A percentile compares a stretch with the other conserved stretches of the same genome.
Conservation (phyloP, 2,888 invertebrate species). For the Cactoblastis cactorum region DNA sequence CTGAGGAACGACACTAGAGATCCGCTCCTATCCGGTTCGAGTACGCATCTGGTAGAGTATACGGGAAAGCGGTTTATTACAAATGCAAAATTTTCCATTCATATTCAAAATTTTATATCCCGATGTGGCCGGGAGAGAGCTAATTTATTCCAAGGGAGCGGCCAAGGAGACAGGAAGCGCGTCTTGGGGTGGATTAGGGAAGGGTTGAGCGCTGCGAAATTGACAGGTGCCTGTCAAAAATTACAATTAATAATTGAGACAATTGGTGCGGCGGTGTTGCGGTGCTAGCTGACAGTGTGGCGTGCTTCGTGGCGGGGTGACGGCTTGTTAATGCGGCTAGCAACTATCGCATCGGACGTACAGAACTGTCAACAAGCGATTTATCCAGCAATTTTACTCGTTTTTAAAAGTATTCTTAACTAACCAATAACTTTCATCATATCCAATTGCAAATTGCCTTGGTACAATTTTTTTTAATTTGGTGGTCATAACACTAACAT, state of each 20-base stretch:
- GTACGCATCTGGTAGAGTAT: constrained; percentile 72
- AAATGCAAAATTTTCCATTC: constrained; percentile 93
- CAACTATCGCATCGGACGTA: no score
- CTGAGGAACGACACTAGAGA: constrained; percentile 67
- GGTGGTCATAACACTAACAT: no score
- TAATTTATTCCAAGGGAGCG: constrained; percentile 85
- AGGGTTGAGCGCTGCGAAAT: constrained; percentile 75
- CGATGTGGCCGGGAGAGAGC: constrained; percentile 83
- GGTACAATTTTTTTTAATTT: no score
- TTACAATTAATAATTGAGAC: constrained; percentile 78
- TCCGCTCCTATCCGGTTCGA: constrained; percentile 67
- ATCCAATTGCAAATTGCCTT: no score
- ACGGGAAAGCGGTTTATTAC: constrained; percentile 86
- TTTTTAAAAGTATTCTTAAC: no score
- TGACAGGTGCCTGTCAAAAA: constrained; percentile 79
- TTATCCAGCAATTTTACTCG: no score
- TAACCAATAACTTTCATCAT: no score
- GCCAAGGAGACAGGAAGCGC: constrained; percentile 68
- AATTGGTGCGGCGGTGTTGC: constrained; percentile 48
- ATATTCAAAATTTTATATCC: constrained; percentile 95
- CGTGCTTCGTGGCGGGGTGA: background rate
- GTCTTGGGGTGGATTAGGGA: constrained; percentile 75
- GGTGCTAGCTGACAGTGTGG: background rate
- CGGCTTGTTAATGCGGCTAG: background rate
- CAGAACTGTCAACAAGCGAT: no score